Percentiles rank a stretch among this genome's conserved stretches.
These are phyloP conservation scores for Drosophila peninsularis DNA, from an alignment of 2,888 invertebrate species.

Conservation along the genomic window DNA sequence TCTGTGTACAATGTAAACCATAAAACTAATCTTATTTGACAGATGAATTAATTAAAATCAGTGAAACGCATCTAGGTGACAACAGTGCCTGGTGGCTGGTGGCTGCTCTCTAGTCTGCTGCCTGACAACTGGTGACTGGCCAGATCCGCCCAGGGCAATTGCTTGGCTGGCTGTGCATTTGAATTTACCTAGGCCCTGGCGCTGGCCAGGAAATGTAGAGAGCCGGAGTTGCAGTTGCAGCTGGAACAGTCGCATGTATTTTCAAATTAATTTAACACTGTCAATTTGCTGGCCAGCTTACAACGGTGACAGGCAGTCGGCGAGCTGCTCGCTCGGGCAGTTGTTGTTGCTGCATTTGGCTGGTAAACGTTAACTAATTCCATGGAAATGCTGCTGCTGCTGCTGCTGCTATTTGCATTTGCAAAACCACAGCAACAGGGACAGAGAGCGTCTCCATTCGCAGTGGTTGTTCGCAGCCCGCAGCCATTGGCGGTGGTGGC, in stretches of 20 bases:
- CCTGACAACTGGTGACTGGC: constrained; percentile 15
- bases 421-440: constrained; percentile 50
- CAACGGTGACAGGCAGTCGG: constrained; percentile 51
- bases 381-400: constrained; percentile 72
- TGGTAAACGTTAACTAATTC: constrained; percentile 82
- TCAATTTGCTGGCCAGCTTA: constrained; percentile 78
- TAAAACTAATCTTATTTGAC: constrained; percentile 83
- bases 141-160: constrained; percentile 26
- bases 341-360: constrained; percentile 55
- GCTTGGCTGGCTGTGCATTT: constrained; percentile 47
- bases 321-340: constrained; percentile 16
- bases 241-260: constrained; percentile 67
- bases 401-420: constrained; percentile 68
- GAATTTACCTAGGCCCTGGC: constrained; percentile 55
- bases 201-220: constrained; percentile 13
- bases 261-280: constrained; percentile 81
- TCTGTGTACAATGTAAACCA: constrained; percentile 69
- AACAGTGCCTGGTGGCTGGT: constrained; percentile 28
- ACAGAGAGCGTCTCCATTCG: constrained; percentile 22
- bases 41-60: constrained; percentile 83
- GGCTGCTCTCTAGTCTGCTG: background rate
- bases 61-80: constrained; percentile 75
- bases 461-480: constrained; percentile 61
- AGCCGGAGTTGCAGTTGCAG: constrained; percentile 25
- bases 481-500: constrained; percentile 49